phyloP scores from a whole-genome alignment of 2,888 invertebrate genomes.

The Panzeria rudis region DNA sequence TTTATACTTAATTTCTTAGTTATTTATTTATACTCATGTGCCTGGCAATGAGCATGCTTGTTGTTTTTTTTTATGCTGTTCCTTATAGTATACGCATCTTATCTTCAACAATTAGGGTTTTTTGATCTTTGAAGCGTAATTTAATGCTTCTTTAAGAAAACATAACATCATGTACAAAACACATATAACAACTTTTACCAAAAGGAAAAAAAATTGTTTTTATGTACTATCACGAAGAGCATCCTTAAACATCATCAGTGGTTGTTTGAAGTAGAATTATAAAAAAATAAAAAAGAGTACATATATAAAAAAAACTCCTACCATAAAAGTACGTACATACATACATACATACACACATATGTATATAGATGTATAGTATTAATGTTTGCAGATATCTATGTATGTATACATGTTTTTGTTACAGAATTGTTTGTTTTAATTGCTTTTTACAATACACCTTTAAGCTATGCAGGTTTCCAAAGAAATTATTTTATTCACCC shows the following conservation, averaged over 20 bases:
- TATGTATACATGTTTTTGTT: constrained; percentile 6
- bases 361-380: not conserved
- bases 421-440: constrained; percentile 64
- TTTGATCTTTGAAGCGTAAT: constrained; percentile 68
- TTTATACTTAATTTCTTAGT: constrained; percentile 27
- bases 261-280: constrained; percentile 44
- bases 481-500: constrained; percentile 29
- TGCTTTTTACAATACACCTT: constrained; percentile 65
- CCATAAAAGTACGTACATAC: not conserved
- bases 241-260: constrained; percentile 32
- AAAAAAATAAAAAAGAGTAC: constrained; percentile 24
- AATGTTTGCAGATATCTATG: not conserved
- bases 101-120: constrained; percentile 59
- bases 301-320: constrained; percentile 34
- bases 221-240: constrained; percentile 49
- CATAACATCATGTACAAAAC: constrained; percentile 33
- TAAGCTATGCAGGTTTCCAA: constrained; percentile 52
- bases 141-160: constrained; percentile 61
- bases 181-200: constrained; percentile 11
- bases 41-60: not conserved
- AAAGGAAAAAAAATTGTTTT: constrained; percentile 42
- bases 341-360: not conserved
- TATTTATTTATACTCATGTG: constrained; percentile 21
- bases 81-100: constrained; percentile 52
- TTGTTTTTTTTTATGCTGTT: constrained; percentile 12